A percentile compares a stretch with the other conserved stretches of the same genome.
These are phyloP conservation scores for Chionis minor DNA, from an alignment of 2,113 vertebrate genomes.

Conservation along the genomic window DNA sequence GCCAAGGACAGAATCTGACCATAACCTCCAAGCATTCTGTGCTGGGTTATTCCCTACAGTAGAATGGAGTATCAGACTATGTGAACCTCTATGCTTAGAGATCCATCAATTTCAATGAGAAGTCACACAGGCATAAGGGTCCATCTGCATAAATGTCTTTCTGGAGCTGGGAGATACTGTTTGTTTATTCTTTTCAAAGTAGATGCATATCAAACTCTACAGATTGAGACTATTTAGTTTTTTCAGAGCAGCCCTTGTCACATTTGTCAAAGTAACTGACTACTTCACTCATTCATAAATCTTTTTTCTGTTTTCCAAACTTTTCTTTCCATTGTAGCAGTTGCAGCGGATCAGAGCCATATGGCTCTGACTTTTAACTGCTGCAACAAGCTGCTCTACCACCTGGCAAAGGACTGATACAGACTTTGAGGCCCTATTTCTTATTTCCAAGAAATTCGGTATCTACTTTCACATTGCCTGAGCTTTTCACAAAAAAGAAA, in stretches of 20 bases:
- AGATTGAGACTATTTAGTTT: slow-evolving; percentile 27
- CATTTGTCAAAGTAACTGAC: slow-evolving; percentile 19
- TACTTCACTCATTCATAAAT: slow-evolving; percentile 46
- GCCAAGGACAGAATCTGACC: neutral
- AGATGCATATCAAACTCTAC: slow-evolving; percentile 10
- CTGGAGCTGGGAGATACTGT: neutral
- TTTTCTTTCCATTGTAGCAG: slow-evolving; percentile 58
- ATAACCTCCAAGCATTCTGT: neutral
- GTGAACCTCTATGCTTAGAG: neutral
- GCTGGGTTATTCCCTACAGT: neutral
- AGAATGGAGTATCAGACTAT: neutral
- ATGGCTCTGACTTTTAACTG: slow-evolving; percentile 70
- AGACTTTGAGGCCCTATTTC: slow-evolving; percentile 17
- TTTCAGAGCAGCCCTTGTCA: slow-evolving; percentile 39
- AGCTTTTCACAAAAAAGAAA: slow-evolving; percentile 34
- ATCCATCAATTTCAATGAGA: neutral
- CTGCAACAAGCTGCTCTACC: slow-evolving; percentile 69
- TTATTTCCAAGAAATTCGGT: slow-evolving; percentile 43
- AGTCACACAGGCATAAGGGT: neutral
- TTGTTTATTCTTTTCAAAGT: slow-evolving; percentile 13
- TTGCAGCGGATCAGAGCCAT: slow-evolving; percentile 67
- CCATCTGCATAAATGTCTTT: neutral
- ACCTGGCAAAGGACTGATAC: slow-evolving; percentile 59
- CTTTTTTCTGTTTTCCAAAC: slow-evolving; percentile 56
- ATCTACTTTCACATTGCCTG: slow-evolving; percentile 16